Evolutionary conservation across 2,888 invertebrate species (phyloP), one percentile per base, ranked within the genome.

Genomic region (Amblyjoppa fuscipennis): DNA sequence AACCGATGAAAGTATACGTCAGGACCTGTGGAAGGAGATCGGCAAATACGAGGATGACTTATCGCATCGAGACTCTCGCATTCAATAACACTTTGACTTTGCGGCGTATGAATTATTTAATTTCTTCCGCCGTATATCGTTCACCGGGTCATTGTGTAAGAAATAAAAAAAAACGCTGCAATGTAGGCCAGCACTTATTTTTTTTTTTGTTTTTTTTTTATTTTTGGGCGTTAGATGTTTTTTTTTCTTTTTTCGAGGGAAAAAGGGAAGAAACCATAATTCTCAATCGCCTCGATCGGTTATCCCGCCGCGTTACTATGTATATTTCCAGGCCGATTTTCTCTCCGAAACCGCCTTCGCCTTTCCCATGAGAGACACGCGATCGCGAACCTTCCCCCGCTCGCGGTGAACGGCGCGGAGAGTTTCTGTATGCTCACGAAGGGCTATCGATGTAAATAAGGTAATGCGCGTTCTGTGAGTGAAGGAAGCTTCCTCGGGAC

Each of bases 331-430:
- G 64, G 16, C 64, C 68, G 68, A 68, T 68, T 34, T 64, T 66
- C 51, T 66, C 76, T 49, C 69, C 53, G 69, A 79, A 56, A 80
- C 70, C 68, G 73, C 74, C 73, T 78, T 77, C 85, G 73, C 75
- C 81, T 87, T 89, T 90, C 89, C 87, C 89, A 89, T 88, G 89
- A 84, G 85, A 87, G 89, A 86, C 89, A 89, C 89, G 90, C 90
- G 89, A 89, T 90, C 84, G 85, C 83, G 83, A 45, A 79, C 78
- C 78, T 84, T 81, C 82, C 80, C 83, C 84, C 82, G 85, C 83
- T 83, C 70, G 66, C 81, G 74, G 77, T 73, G 68, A 80, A 66
- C 79, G 9, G 41, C 56, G 45, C 76, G 68, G 71, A 70, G 81
- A 73, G 82, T 79, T 78, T 69, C 66, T 78, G 80, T 83, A 84